Percentiles rank a stretch among this genome's conserved stretches.
Conservation (phyloP, 2,113 vertebrate species). For the Stigmatopora nigra region DNA sequence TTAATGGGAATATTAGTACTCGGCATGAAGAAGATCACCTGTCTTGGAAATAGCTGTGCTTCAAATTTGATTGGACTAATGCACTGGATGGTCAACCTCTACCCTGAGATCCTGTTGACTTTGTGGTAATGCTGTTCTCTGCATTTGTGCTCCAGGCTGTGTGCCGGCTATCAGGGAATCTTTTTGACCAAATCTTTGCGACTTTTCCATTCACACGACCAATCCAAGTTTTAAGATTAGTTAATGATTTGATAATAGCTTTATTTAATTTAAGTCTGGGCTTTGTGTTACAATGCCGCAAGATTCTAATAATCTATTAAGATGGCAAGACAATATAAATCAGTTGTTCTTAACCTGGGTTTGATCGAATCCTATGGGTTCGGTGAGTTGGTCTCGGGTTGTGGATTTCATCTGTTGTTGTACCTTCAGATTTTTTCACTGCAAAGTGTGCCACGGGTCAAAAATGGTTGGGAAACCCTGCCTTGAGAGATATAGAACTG, state of each 20-base stretch:
- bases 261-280: not conserved
- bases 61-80: constrained; percentile 2
- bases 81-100: not conserved
- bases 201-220: not conserved
- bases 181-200: not conserved
- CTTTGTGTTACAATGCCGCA: not conserved
- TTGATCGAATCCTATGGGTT: too few relatives aligned
- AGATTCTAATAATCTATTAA: not conserved
- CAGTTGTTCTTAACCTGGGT: too few relatives aligned
- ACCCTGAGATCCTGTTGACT: not conserved
- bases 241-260: not conserved
- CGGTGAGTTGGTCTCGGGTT: too few relatives aligned
- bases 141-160: not conserved
- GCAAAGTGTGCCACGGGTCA: too few relatives aligned
- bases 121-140: not conserved
- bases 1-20: not conserved
- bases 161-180: not conserved
- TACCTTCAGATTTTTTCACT: too few relatives aligned
- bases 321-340: not conserved
- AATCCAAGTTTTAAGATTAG: not conserved
- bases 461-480: too few relatives aligned
- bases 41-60: not conserved
- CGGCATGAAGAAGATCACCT: not conserved
- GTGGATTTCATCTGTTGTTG: too few relatives aligned
- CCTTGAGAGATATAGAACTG: too few relatives aligned